phyloP scores from a whole-genome alignment of 2,797 vertebrate genomes.

The Leucoraja ocellata region DNA sequence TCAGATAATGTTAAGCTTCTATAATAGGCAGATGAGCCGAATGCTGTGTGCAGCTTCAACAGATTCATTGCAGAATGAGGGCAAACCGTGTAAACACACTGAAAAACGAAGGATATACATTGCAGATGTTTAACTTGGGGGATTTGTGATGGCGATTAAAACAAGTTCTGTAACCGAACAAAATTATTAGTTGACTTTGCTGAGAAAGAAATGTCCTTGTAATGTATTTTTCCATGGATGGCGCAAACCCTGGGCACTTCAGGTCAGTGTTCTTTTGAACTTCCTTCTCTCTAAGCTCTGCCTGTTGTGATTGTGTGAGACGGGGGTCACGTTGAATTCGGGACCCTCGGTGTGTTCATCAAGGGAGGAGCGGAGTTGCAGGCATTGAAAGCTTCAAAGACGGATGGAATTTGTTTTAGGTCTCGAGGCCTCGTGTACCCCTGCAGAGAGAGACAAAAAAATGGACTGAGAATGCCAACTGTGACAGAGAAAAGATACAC shows the following conservation, averaged over 20 bases:
- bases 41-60: neutral
- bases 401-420: neutral
- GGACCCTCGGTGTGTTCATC: neutral
- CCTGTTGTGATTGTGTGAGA: neutral
- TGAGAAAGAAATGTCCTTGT: conserved; percentile 30
- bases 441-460: neutral
- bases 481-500: neutral
- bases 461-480: neutral
- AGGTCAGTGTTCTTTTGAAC: conserved; percentile 38
- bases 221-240: conserved; percentile 45
- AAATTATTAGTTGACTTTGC: conserved; percentile 13
- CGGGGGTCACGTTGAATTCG: too few species aligned
- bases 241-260: conserved; percentile 40
- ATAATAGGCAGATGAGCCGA: conserved; percentile 40
- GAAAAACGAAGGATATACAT: neutral
- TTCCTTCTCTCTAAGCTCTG: neutral
- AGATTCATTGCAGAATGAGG: neutral
- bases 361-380: neutral
- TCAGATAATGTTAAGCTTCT: conserved; percentile 39
- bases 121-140: neutral
- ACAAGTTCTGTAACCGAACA: neutral
- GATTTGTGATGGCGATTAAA: neutral
- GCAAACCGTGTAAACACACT: neutral
- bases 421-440: neutral
- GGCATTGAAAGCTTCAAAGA: neutral